Evolutionary conservation across 2,888 invertebrate genomes (phyloP), one percentile per base, ranked within the genome.

Genomic region (Agrilus cyanescens): DNA sequence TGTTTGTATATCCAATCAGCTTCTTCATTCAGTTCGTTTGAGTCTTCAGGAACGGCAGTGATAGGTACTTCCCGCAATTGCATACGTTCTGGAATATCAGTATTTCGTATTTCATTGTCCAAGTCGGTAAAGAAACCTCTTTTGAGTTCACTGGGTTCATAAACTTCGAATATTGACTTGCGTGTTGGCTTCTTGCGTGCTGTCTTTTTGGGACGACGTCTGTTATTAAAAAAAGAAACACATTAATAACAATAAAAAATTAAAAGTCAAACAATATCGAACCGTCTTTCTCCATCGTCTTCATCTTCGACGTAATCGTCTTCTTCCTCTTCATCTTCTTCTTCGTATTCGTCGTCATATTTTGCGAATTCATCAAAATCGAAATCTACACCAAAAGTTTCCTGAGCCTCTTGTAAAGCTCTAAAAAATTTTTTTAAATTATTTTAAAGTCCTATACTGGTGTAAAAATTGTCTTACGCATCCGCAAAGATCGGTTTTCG

Each of bases 341-440:
- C 85, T 41, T 84, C 83, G 55, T 89, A 85, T 47, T 86, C 86
- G 50, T 89, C 89, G 5, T 82, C 88, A 58, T 86, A 87, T 58
- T 87, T 87, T 41, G 82, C 81, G 65, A 91, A 87, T 52, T 91
- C 90, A 46, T 89, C 89, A 60, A 85, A 91, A 60, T 91, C 95
- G 67, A 97, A 96, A 64, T 97, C 97, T n/a, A 96, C 94, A 20
- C 97, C 98, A 63, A 98, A 98, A 51, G 97, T 94, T 62, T 98
- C 97, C 66, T 96, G 95, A 41, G 97, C 98, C 66, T 97, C 93
- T 77, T 96, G 95, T 13, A 96, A 70, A 1, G 89, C 88, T 10
- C 82, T 87, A 51, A 12, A 57, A 52, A 10, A n/a, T 36, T 15
- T 16, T 10, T 36, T n/a, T 4, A n/a, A 41, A 3, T 38, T 40